A percentile compares a stretch with the other conserved stretches of the same genome.
Evolutionary conservation across 2,113 vertebrate genomes (phyloP).

Genomic region (Caloenas nicobarica): DNA sequence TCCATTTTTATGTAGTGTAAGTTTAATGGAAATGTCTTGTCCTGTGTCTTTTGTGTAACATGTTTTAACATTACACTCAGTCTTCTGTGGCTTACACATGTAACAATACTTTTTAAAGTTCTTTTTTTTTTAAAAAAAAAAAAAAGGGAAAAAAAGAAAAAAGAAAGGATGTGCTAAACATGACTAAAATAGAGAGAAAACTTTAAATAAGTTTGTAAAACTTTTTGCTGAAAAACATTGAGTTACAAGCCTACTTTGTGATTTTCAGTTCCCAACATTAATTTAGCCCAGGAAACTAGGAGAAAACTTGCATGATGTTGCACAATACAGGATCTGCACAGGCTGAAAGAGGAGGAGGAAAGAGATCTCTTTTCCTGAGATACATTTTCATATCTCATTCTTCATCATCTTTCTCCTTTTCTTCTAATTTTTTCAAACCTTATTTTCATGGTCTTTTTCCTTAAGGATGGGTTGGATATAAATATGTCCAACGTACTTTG

Average conservation of each 20-base stretch:
- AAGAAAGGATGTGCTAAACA: background rate
- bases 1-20: conserved; percentile 41
- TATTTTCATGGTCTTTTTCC: background rate
- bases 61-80: background rate
- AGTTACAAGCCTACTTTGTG: background rate
- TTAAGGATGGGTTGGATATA: background rate
- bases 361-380: background rate
- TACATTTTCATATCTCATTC: background rate
- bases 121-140: too few relatives aligned
- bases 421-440: background rate
- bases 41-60: background rate
- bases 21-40: conserved; percentile 56
- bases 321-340: background rate
- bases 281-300: background rate
- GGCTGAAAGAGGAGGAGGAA: background rate
- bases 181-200: background rate
- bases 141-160: background rate
- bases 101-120: background rate
- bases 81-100: background rate
- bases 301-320: background rate
- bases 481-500: background rate
- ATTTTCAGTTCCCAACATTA: background rate
- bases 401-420: background rate
- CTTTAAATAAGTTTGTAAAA: background rate
- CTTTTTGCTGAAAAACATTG: background rate